Conservation (phyloP, 2,888 invertebrate genomes). For the Lochmaea crataegi region DNA sequence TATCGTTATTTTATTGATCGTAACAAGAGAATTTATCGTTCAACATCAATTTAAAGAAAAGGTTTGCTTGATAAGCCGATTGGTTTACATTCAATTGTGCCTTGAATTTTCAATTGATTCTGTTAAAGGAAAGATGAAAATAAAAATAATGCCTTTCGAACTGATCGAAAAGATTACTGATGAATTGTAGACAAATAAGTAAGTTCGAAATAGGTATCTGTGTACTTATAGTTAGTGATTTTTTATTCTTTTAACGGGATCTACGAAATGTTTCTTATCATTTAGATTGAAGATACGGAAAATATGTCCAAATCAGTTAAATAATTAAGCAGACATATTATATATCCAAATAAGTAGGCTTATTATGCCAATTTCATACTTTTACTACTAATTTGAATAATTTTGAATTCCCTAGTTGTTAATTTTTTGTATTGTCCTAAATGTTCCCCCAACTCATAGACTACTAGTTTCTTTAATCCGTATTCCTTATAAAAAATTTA, state of each 20-base stretch:
- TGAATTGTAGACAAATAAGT: constrained; percentile 16
- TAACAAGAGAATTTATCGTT: constrained; percentile 49
- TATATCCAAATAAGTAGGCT: too few relatives aligned
- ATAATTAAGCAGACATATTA: too few relatives aligned
- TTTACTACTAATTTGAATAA: too few relatives aligned
- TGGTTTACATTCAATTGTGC: constrained; percentile 45
- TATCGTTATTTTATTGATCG: constrained; percentile 55
- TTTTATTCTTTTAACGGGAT: background rate
- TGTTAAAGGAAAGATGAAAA: constrained; percentile 13
- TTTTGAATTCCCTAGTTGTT: too few relatives aligned
- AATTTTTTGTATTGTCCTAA: too few relatives aligned
- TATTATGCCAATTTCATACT: too few relatives aligned
- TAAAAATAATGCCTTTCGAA: constrained; percentile 3
- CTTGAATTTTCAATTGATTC: constrained; percentile 42
- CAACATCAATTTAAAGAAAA: constrained; percentile 48
- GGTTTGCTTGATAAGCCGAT: constrained; percentile 42
- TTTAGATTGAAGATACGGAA: background rate
- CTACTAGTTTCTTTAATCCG: too few relatives aligned
- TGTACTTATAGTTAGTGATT: background rate
- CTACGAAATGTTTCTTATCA: background rate
- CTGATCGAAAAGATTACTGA: constrained; percentile 17
- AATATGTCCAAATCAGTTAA: too few relatives aligned
- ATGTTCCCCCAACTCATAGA: too few relatives aligned
- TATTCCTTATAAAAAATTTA: too few relatives aligned
- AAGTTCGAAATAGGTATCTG: background rate